Evolutionary conservation across 2,888 invertebrate species (phyloP), one percentile per base, ranked within the genome.

Genomic region (Dicycla oo): DNA sequence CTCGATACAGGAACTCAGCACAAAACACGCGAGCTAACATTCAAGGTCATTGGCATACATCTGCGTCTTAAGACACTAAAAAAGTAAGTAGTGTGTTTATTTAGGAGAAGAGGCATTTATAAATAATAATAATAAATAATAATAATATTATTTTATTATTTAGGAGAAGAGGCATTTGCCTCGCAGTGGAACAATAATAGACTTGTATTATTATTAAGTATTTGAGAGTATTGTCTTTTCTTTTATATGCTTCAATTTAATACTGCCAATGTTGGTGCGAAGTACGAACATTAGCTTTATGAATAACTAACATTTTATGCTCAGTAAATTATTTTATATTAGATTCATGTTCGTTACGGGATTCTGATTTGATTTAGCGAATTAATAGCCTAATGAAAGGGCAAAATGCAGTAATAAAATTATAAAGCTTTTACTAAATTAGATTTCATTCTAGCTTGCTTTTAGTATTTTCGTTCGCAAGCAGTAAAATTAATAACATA

Each of bases 291-390:
- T 5, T 20, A 51, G 11, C n/a, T 54, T 53, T 30, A 67, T 49
- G 38, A 49, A 20, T 54, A 61, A 51, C 43, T 75, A 23, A 72
- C 20, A 79, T 65, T 79, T 66, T 61, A 78, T 54, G 57, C 60
- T 69, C 57, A 6, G 54, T 61, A 38, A 81, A 82, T 69, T 61
- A 72, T 69, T 64, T 73, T 79, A 23, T 67, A 82, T 81, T 72
- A 69, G 23, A 75, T 81, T 81, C 64, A 67, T 54, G 67, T 69
- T 82, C 80, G 70, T 79, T 57, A 75, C 57, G 60, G 64, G 56
- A 58, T 61, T 56, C 61, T 78, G 67, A 82, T 69, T 82, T 82
- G 45, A 65, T 78, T 80, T 58, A 72, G 57, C 1, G 47, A 78
- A 67, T 75, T 70, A 67, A 67, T 72, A 69, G 69, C 53, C 23